Evolutionary conservation across 2,888 invertebrate genomes (phyloP).

Genomic region (Elmis aenea): DNA sequence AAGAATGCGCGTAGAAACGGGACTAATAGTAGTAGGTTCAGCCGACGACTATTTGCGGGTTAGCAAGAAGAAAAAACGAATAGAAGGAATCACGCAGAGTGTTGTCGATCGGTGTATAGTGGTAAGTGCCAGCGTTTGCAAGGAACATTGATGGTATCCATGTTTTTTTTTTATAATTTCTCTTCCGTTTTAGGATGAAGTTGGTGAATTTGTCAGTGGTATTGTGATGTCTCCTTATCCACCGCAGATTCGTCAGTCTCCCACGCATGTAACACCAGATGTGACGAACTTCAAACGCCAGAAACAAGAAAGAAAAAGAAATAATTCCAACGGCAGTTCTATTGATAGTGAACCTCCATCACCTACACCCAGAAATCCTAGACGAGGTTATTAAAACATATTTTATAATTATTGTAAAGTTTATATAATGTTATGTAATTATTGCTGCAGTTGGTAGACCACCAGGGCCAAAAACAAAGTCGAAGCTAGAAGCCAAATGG

Average conservation of each 20-base stretch:
- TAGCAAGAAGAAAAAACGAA: slow-evolving; percentile 61
- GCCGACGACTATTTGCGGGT: slow-evolving; percentile 72
- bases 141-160: no score
- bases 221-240: slow-evolving; percentile 56
- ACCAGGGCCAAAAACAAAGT: slow-evolving; percentile 41
- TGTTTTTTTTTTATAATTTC: slow-evolving; percentile 2
- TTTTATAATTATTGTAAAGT: slow-evolving; percentile 9
- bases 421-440: slow-evolving; percentile 4
- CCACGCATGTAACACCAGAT: slow-evolving; percentile 36
- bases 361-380: slow-evolving; percentile 46
- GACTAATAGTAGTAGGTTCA: slow-evolving; percentile 71
- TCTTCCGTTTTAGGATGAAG: slow-evolving; percentile 52
- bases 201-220: slow-evolving; percentile 59
- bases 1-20: slow-evolving; percentile 70
- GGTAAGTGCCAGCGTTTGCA: slow-evolving; percentile 41
- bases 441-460: slow-evolving; percentile 49
- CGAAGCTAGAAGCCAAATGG: slow-evolving; percentile 39
- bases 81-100: slow-evolving; percentile 72
- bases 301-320: slow-evolving; percentile 47
- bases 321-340: slow-evolving; percentile 50
- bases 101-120: slow-evolving; percentile 75
- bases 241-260: slow-evolving; percentile 48
- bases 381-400: slow-evolving; percentile 43
- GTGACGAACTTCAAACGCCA: slow-evolving; percentile 26
- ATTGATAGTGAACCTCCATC: slow-evolving; percentile 51